These are phyloP conservation scores for Varroa destructor DNA, from an alignment of 1,140 invertebrate species.

Conservation along the genomic window DNA sequence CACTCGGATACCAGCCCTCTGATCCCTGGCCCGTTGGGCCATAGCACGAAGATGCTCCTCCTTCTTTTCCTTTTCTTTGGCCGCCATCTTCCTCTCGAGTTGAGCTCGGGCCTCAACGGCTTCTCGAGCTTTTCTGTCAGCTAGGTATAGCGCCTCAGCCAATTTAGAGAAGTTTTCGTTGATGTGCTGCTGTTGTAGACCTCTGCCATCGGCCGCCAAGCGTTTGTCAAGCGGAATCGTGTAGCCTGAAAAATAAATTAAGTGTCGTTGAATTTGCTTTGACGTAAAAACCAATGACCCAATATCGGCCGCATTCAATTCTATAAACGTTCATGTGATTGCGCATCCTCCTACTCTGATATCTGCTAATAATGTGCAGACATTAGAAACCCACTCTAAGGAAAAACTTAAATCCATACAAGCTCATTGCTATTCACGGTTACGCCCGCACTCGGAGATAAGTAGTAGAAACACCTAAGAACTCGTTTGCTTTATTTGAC, in stretches of 20 bases:
- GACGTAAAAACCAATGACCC: too few relatives aligned
- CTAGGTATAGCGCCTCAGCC: constrained; percentile 91
- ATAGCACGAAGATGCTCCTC: constrained; percentile 82
- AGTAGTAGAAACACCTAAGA: too few relatives aligned
- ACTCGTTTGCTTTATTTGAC: too few relatives aligned
- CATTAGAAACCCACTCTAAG: too few relatives aligned
- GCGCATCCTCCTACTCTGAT: too few relatives aligned
- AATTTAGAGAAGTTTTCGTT: constrained; percentile 99
- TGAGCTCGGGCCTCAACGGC: constrained; percentile 90
- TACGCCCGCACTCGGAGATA: too few relatives aligned
- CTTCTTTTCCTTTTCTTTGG: constrained; percentile 96
- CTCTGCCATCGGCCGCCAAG: constrained; percentile 90
- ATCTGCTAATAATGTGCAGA: too few relatives aligned
- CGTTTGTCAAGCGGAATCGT: constrained; percentile 97
- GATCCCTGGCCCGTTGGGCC: constrained; percentile 87
- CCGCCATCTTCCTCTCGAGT: constrained; percentile 85
- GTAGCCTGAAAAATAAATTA: constrained; percentile 45
- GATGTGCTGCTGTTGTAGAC: constrained; percentile 89
- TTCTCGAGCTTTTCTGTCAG: constrained; percentile 84
- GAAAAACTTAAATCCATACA: too few relatives aligned
- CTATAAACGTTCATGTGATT: too few relatives aligned
- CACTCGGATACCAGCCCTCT: constrained; percentile 65
- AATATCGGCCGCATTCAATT: too few relatives aligned
- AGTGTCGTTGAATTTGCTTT: too few relatives aligned
- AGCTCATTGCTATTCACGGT: too few relatives aligned